Conservation (phyloP, 2,113 vertebrate genomes). For the Vicugna pacos region DNA sequence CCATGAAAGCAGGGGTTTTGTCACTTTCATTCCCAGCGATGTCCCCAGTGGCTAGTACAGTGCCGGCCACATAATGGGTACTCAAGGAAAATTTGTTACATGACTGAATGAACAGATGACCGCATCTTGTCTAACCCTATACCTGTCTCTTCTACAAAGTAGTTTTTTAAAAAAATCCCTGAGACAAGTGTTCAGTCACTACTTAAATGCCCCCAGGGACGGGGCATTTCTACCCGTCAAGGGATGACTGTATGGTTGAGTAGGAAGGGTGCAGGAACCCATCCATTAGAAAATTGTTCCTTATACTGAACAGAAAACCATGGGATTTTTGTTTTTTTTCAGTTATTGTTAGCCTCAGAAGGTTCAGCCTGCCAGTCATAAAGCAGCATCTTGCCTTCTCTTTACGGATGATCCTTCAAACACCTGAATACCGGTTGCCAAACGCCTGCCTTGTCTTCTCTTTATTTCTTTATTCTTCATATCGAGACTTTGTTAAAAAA, state of each 20-base stretch:
- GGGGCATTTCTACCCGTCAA: not conserved
- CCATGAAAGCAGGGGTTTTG: not conserved
- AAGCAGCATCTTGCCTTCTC: not conserved
- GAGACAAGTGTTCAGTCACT: conserved; percentile 9
- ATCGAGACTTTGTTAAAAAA: not conserved
- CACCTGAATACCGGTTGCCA: not conserved
- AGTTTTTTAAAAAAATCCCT: not conserved
- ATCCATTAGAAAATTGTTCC: not conserved
- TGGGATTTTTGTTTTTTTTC: not conserved
- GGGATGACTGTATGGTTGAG: not conserved
- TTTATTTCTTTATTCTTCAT: conserved; percentile 36
- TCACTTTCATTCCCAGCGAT: not conserved
- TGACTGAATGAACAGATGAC: not conserved
- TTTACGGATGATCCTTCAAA: not conserved
- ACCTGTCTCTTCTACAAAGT: not conserved
- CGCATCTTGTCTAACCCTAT: not conserved
- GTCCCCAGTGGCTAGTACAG: not conserved
- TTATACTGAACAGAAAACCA: not conserved
- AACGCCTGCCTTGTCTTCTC: not conserved
- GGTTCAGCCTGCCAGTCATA: not conserved
- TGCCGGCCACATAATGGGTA: not conserved
- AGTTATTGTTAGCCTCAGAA: not conserved
- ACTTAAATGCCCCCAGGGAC: not conserved
- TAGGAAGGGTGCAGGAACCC: not conserved
- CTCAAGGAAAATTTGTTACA: not conserved